Percentiles rank a stretch among this genome's conserved stretches.
phyloP scores from a whole-genome alignment of 2,113 vertebrate genomes.

The Tetrao urogallus region DNA sequence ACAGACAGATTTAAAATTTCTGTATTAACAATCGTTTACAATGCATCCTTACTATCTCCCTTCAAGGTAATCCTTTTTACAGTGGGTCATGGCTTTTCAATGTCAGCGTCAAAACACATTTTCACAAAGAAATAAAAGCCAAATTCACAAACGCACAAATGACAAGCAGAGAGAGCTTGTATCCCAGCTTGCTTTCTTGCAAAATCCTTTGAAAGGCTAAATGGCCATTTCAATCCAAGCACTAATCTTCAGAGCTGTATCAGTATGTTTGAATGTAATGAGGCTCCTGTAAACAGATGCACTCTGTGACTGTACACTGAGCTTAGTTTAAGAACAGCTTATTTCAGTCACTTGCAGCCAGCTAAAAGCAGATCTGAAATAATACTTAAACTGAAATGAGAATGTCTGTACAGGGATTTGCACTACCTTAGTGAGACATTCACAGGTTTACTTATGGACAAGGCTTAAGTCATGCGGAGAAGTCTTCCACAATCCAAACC shows the following conservation, averaged over 20 bases:
- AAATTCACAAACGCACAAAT: slow-evolving; percentile 53
- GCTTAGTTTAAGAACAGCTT: slow-evolving; percentile 25
- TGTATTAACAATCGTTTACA: slow-evolving; percentile 27
- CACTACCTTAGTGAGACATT: neutral
- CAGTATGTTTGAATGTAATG: neutral
- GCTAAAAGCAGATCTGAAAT: neutral
- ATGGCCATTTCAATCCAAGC: slow-evolving; percentile 22
- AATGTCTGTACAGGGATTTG: neutral
- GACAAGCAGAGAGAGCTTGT: slow-evolving; percentile 31
- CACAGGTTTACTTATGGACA: neutral
- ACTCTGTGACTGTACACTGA: neutral
- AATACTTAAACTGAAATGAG: neutral
- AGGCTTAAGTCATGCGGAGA: neutral
- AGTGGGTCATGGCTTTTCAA: slow-evolving; percentile 40
- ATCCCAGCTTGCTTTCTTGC: slow-evolving; percentile 36
- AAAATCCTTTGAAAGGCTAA: slow-evolving; percentile 58
- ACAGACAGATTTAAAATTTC: slow-evolving; percentile 38
- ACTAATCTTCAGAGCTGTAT: slow-evolving; percentile 43
- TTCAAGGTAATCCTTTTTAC: slow-evolving; percentile 52
- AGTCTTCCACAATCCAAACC: neutral
- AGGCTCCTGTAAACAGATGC: slow-evolving; percentile 39
- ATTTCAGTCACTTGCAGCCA: neutral
- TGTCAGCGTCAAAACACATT: slow-evolving; percentile 22
- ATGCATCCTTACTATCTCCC: slow-evolving; percentile 2
- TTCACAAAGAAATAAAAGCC: slow-evolving; percentile 44